These are phyloP conservation scores for Strigamia crassipes DNA, from an alignment of 2,888 invertebrate species.

Conservation along the genomic window DNA sequence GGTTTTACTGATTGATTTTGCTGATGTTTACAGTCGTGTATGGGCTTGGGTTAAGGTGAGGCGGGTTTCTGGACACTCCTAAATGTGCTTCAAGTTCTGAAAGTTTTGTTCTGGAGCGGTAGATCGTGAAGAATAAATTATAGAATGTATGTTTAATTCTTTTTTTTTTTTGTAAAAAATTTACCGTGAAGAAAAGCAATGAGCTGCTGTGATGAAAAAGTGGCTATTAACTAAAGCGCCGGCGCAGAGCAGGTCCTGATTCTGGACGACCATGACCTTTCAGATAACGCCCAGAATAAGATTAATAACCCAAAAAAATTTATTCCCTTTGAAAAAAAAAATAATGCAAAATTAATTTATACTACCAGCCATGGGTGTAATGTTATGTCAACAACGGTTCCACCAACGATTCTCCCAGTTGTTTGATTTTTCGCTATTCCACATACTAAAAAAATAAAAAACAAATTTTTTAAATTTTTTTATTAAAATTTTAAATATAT, in stretches of 20 bases:
- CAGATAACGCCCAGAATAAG: not conserved
- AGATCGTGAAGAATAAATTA: not conserved
- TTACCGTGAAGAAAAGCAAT: constrained; percentile 41
- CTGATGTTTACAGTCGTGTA: not conserved
- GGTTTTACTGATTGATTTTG: not conserved
- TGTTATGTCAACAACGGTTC: constrained; percentile 1
- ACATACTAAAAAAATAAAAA: not conserved
- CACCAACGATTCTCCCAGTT: constrained; percentile 31
- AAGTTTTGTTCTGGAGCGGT: not conserved
- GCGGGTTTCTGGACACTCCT: not conserved
- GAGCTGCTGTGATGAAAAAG: constrained; percentile 39
- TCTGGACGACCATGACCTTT: constrained; percentile 38
- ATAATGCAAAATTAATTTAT: not conserved
- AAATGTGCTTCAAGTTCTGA: not conserved
- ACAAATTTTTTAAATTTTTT: not conserved
- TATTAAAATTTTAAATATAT: not conserved
- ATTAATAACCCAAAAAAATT: not conserved
- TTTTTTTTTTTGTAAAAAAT: not conserved
- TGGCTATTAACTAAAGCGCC: constrained; percentile 29
- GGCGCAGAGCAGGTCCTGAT: constrained; percentile 43
- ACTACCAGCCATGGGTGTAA: constrained; percentile 39
- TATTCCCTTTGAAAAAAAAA: not conserved
- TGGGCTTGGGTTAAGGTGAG: not conserved
- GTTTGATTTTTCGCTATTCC: constrained; percentile 14
- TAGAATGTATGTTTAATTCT: not conserved